Evolutionary conservation across 1,140 invertebrate species (phyloP).

Genomic region (Pogonomyrmex californicus): DNA sequence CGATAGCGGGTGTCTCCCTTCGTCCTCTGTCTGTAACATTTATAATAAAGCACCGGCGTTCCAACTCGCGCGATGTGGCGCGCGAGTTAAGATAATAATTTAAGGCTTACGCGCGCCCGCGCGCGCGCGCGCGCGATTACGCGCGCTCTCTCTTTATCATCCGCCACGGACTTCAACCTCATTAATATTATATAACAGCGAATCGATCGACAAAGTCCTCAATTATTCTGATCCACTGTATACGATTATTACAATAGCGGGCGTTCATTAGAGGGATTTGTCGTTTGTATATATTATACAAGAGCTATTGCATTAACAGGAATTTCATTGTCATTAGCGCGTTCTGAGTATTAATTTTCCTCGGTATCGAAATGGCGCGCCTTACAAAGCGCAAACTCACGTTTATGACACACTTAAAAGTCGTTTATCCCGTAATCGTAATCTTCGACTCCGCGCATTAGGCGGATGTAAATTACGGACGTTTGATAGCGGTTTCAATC

Average conservation of each 20-base stretch:
- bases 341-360: constrained; percentile 27
- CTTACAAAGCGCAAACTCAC: not conserved
- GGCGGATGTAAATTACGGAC: constrained; percentile 14
- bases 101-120: not conserved
- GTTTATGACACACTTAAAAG: constrained; percentile 37
- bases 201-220: constrained; percentile 23
- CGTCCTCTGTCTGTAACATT: constrained; percentile 32
- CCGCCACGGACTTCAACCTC: not conserved
- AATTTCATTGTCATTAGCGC: constrained; percentile 36
- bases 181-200: constrained; percentile 24
- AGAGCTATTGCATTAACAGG: not conserved
- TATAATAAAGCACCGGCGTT: constrained; percentile 51
- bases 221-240: constrained; percentile 11
- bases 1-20: constrained; percentile 53
- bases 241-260: not conserved
- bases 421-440: constrained; percentile 30
- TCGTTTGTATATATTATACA: constrained; percentile 13
- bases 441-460: constrained; percentile 18
- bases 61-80: constrained; percentile 11
- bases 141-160: constrained; percentile 1
- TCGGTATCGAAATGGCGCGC: not conserved
- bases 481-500: constrained; percentile 33
- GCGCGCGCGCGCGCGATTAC: constrained; percentile 4
- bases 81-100: constrained; percentile 45
- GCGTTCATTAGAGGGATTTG: constrained; percentile 12